phyloP scores from a whole-genome alignment of 2,888 invertebrate species.

The Heteromyza rotundicornis region DNA sequence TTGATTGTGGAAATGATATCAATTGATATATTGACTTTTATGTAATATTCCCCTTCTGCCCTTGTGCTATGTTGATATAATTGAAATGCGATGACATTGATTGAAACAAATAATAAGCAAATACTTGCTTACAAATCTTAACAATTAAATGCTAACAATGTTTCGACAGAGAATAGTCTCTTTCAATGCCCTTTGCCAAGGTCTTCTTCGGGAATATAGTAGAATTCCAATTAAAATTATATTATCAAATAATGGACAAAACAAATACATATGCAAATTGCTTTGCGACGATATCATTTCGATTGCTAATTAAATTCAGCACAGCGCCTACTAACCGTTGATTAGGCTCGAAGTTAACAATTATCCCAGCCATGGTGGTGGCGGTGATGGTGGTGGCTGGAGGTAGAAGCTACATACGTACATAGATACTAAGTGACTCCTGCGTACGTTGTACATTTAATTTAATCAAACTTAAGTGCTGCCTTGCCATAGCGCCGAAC shows the following conservation, averaged over 20 bases:
- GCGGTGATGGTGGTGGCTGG: no score
- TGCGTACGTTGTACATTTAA: constrained; percentile 20
- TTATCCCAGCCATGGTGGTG: no score
- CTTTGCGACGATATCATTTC: constrained; percentile 17
- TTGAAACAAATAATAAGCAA: not conserved
- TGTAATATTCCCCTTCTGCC: no score
- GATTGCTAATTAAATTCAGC: constrained; percentile 25
- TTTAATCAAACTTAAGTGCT: constrained; percentile 24
- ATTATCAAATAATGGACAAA: constrained; percentile 9
- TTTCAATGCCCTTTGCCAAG: not conserved
- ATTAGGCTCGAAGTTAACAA: constrained; percentile 24
- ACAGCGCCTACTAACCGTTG: constrained; percentile 16
- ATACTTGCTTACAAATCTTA: not conserved
- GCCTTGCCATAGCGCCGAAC: not conserved
- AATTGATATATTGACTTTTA: no score
- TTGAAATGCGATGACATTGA: no score
- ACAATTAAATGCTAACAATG: not conserved
- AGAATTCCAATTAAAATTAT: no score
- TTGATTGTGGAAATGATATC: no score
- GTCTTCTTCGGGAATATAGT: no score
- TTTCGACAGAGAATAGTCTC: not conserved
- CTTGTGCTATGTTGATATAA: no score
- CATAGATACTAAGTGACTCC: no score
- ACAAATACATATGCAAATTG: constrained; percentile 18
- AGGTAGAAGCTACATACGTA: no score